Conservation (phyloP, 2,797 vertebrate species). For the Tiaroga cobitis region DNA sequence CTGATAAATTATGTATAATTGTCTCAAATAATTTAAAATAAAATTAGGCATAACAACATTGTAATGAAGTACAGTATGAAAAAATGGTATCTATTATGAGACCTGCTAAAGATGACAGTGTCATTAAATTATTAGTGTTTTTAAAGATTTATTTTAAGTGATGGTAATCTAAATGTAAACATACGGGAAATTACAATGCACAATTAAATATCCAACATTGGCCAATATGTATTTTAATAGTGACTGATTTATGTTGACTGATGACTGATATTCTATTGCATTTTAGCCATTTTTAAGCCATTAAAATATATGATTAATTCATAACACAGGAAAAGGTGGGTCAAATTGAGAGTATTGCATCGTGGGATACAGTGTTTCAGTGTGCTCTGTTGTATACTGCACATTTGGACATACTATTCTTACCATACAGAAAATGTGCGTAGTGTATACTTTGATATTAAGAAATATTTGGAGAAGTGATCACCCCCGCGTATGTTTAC, state of each 20-base stretch:
- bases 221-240: background rate
- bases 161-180: background rate
- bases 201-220: background rate
- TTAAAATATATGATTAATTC: conserved; percentile 1
- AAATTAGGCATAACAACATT: background rate
- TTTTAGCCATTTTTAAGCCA: background rate
- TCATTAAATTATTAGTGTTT: background rate
- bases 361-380: background rate
- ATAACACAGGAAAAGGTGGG: background rate
- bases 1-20: background rate
- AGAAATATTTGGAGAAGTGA: conserved; percentile 4
- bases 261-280: background rate
- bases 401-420: too few species aligned
- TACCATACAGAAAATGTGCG: too few species aligned
- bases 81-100: background rate
- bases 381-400: background rate
- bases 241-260: background rate
- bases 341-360: background rate
- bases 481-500: background rate
- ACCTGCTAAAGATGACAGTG: background rate
- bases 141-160: background rate
- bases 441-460: background rate
- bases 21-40: background rate
- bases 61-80: background rate
- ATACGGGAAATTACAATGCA: background rate